Base-by-base conservation (phyloP, 2,888 invertebrate species). In the Adela reaumurella region DNA sequence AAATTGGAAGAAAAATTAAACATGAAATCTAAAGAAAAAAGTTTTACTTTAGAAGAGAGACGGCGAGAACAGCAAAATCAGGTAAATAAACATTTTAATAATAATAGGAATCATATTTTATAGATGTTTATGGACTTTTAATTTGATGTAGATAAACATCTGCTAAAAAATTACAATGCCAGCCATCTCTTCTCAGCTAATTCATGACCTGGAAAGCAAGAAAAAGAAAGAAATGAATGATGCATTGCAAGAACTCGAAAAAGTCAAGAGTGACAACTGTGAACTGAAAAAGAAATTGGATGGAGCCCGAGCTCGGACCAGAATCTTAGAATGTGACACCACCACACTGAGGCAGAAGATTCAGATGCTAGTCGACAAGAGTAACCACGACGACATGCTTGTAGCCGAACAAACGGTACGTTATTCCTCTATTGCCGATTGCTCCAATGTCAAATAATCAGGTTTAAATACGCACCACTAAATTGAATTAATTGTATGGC, bases 281-380 rank as follows among this genome's bases (percentile, higher is more conserved):
- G 83, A 83, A 0, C 62, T 82, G 5, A 86, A 83, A 55, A 83
- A 74, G 51, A 89, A 86, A 61, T 61, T 85, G 1, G 85, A 88
- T n/a, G 86, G 83, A 0, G 69, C 83, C 0, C 86, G 82, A 62
- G 87, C 88, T 24, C 81, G 91, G 56, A 83, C 85, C 50, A 83
- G 83, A 59, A 87, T 85, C 47, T 65, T 91, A 18, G 88, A 88
- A 57, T 83, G 82, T 50, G 90, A 91, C 52, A 63, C 81, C 14
- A 70, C 70, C 1, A 71, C 70, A 0, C 67, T 83, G 24, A 84
- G 85, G 59, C 76, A 81, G 29, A 87, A 85, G 56, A 72, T 85
- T 52, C 70, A 73, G 41, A 81, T 84, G 1, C 65, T 87, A 51
- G 74, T 83, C 19, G 85, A 87, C 52, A 86, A 87, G 59, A 82